phyloP scores from a whole-genome alignment of 30 jellyfish, hydroid and myxozoan genomes.

The Hydractinia echinata region DNA sequence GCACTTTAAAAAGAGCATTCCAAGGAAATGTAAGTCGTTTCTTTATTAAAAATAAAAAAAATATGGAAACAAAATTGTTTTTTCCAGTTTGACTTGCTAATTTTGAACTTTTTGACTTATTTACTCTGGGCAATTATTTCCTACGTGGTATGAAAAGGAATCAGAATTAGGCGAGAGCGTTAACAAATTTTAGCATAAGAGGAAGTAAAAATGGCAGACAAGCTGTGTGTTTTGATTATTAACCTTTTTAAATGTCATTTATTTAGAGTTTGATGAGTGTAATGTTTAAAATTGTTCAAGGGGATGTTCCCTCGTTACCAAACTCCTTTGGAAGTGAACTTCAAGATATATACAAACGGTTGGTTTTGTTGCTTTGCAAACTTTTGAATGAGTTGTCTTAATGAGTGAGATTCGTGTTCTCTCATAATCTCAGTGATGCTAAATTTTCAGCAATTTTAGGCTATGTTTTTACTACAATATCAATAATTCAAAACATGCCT shows the following conservation, averaged over 20 bases:
- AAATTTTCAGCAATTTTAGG: too few species aligned
- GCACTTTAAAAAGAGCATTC: conserved; percentile 70
- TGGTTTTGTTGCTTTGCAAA: neutral
- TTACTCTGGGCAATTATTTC: too few species aligned
- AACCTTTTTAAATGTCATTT: neutral
- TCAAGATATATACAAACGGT: conserved; percentile 54
- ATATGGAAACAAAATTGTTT: neutral
- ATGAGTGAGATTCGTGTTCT: too few species aligned
- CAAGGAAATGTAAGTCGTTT: conserved; percentile 60
- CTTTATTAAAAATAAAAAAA: neutral
- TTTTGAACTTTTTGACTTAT: too few species aligned
- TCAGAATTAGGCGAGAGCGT: too few species aligned
- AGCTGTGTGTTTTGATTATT: too few species aligned
- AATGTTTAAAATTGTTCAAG: conserved; percentile 73
- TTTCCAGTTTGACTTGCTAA: too few species aligned
- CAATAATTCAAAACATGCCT: neutral
- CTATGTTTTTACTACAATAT: neutral
- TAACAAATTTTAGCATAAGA: too few species aligned
- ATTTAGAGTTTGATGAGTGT: conserved; percentile 73
- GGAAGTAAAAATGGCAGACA: too few species aligned
- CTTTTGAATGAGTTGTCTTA: neutral
- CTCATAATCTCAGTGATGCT: too few species aligned
- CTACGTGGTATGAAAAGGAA: too few species aligned
- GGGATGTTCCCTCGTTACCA: conserved; percentile 58
- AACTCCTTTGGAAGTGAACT: conserved; percentile 38